phyloP scores from a whole-genome alignment of 2,113 vertebrate genomes.

The Echinops telfairi region DNA sequence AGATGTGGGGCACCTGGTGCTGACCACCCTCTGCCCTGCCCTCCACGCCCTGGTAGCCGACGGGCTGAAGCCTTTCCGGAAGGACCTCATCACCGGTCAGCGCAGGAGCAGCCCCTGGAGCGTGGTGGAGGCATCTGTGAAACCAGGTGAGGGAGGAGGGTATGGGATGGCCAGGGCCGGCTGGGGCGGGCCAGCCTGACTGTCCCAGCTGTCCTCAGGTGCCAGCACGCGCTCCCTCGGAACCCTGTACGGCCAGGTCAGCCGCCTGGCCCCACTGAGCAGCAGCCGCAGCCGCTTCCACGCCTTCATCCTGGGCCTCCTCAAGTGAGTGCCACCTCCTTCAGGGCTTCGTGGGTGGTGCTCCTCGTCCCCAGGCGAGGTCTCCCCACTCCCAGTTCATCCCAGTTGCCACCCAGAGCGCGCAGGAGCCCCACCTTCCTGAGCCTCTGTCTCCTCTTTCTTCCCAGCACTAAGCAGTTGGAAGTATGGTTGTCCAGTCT shows the following conservation, averaged over 20 bases:
- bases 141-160: constrained; percentile 87
- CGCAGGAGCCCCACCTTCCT: background rate
- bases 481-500: constrained; percentile 95
- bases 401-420: too few species aligned
- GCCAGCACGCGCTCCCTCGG: constrained; percentile 87
- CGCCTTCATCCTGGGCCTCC: constrained; percentile 94
- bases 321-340: constrained; percentile 92
- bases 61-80: constrained; percentile 96
- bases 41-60: constrained; percentile 93
- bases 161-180: accelerated
- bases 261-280: constrained; percentile 90
- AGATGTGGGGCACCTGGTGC: constrained; percentile 93
- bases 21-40: constrained; percentile 94
- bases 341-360: background rate
- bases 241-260: constrained; percentile 90
- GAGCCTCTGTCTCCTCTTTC: background rate
- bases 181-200: constrained; percentile 52
- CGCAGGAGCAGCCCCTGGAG: constrained; percentile 95
- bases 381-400: background rate
- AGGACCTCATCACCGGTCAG: constrained; percentile 96
- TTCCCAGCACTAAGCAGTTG: constrained; percentile 92
- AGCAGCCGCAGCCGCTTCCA: constrained; percentile 94
- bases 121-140: constrained; percentile 94
- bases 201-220: constrained; percentile 82
- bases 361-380: background rate